These are phyloP conservation scores for Nudaria mundana DNA, from an alignment of 2,888 invertebrate genomes.

Conservation along the genomic window DNA sequence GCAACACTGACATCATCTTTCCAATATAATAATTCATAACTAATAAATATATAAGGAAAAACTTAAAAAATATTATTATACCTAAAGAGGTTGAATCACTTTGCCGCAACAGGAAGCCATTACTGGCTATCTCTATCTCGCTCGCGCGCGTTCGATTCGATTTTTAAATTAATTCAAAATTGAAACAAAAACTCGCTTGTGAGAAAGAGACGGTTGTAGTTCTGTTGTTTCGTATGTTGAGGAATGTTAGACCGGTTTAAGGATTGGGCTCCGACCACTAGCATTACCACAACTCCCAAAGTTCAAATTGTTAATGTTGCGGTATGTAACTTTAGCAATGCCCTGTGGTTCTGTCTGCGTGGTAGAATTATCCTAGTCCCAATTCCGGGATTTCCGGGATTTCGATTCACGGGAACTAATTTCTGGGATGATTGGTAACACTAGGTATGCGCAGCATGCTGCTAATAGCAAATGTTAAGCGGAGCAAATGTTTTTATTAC, in stretches of 20 bases:
- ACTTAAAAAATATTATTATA: slow-evolving; percentile 10
- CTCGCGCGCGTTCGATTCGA: slow-evolving; percentile 22
- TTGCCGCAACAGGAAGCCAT: slow-evolving; percentile 14
- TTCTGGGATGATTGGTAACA: too few species aligned
- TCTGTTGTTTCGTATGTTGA: slow-evolving; percentile 34
- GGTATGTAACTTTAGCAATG: slow-evolving; percentile 1
- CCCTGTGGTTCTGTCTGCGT: too few species aligned
- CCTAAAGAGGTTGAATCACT: slow-evolving; percentile 13
- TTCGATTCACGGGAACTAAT: neutral
- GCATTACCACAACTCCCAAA: neutral
- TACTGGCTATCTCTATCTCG: slow-evolving; percentile 17
- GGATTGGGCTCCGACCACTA: slow-evolving; percentile 27
- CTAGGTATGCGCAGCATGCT: too few species aligned
- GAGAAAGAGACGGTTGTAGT: slow-evolving; percentile 32
- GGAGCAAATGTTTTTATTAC: too few species aligned
- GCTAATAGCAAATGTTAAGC: too few species aligned
- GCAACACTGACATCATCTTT: slow-evolving; percentile 3
- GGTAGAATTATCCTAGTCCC: too few species aligned
- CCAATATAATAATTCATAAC: neutral
- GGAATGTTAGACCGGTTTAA: slow-evolving; percentile 38
- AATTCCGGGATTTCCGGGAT: neutral
- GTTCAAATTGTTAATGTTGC: slow-evolving; percentile 22
- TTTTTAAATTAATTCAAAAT: slow-evolving; percentile 43
- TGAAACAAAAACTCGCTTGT: slow-evolving; percentile 38
- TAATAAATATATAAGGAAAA: slow-evolving; percentile 21